These are phyloP conservation scores for Malurus splendens DNA, from an alignment of 2,797 vertebrate genomes.

Conservation along the genomic window DNA sequence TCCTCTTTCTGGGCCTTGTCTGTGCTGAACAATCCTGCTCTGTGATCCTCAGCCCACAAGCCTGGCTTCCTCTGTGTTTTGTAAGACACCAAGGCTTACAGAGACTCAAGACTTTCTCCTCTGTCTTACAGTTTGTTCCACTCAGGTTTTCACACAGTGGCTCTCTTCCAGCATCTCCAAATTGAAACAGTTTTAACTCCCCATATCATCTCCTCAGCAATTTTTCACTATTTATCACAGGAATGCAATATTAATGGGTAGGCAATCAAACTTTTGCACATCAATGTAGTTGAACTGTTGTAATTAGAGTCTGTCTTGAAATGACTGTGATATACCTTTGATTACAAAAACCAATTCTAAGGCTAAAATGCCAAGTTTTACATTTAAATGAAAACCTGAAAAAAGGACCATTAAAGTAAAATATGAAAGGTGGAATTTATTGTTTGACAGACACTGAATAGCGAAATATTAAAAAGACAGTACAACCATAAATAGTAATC, in stretches of 20 bases:
- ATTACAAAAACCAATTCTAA: background rate
- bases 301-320: background rate
- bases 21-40: rapidly evolving
- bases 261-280: background rate
- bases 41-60: background rate
- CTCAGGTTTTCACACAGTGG: background rate
- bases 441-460: background rate
- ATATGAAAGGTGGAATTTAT: background rate
- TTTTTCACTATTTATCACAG: background rate
- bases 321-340: background rate
- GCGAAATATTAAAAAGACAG: background rate
- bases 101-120: background rate
- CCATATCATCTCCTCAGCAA: background rate
- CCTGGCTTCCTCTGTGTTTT: background rate
- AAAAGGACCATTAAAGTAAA: background rate
- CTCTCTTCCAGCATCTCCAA: background rate
- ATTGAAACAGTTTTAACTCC: background rate
- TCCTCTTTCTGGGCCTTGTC: background rate
- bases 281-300: background rate
- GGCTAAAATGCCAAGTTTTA: background rate
- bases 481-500: background rate
- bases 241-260: background rate
- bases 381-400: background rate
- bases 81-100: background rate
- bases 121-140: background rate